These are phyloP conservation scores for Zoanthus gigantus DNA, from an alignment of 92 coral and sea anemone species.

Conservation along the genomic window DNA sequence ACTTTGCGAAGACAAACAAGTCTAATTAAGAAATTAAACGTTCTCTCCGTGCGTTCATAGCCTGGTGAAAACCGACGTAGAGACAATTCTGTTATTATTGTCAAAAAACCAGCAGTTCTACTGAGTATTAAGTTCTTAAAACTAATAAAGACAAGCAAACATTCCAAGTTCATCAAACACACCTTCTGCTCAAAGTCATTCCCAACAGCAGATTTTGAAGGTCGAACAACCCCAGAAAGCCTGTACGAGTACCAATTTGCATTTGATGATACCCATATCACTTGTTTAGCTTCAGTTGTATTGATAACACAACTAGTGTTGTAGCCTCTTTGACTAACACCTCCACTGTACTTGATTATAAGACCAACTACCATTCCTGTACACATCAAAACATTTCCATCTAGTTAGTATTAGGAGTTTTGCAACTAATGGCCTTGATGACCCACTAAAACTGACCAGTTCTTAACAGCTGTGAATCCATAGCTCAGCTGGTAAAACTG, in stretches of 20 bases:
- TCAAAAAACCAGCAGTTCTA: no score
- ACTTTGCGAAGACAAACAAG: no score
- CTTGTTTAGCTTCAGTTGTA: conserved; percentile 70
- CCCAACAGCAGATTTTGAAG: conserved; percentile 54
- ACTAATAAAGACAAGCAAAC: not conserved
- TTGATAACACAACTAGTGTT: conserved; percentile 61
- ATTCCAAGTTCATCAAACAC: not conserved
- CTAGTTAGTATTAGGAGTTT: not conserved
- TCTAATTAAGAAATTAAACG: no score
- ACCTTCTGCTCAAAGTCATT: conserved; percentile 95
- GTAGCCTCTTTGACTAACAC: conserved; percentile 64
- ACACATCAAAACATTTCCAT: not conserved
- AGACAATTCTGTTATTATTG: no score
- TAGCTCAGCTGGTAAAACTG: no score
- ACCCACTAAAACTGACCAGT: not conserved
- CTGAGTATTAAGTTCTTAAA: not conserved
- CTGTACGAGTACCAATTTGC: conserved; percentile 80
- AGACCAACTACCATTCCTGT: conserved; percentile 90
- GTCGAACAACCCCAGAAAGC: conserved; percentile 74
- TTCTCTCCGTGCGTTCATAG: no score
- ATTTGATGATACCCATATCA: conserved; percentile 77
- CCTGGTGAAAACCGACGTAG: no score
- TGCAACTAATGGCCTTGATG: no score
- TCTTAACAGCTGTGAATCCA: not conserved
- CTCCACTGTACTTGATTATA: conserved; percentile 86